Evolutionary conservation across 2,888 invertebrate genomes (phyloP).

Genomic region (Phortica magna): DNA sequence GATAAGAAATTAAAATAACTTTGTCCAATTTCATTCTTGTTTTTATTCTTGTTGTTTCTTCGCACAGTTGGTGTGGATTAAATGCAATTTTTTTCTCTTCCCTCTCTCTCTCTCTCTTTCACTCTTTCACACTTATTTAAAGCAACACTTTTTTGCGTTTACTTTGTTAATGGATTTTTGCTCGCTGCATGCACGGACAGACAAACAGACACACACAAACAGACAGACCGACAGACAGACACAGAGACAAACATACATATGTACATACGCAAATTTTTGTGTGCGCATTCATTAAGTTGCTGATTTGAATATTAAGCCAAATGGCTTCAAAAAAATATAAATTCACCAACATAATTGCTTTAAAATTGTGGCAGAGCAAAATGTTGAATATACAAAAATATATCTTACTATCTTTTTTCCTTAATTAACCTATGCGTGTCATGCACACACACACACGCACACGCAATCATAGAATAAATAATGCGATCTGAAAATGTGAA

Average conservation of each 20-base stretch:
- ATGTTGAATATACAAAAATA: too few relatives aligned
- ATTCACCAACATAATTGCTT: not conserved
- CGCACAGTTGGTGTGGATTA: conserved; percentile 54
- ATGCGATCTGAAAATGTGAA: too few relatives aligned
- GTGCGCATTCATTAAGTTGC: not conserved
- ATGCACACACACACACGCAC: too few relatives aligned
- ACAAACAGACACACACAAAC: not conserved
- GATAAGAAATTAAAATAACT: conserved; percentile 70
- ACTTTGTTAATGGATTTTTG: conserved; percentile 32
- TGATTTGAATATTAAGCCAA: not conserved
- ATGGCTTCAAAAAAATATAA: not conserved
- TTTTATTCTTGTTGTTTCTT: not conserved
- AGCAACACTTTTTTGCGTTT: conserved; percentile 5
- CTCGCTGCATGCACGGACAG: not conserved
- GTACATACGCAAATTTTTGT: not conserved
- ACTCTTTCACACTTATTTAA: too few relatives aligned
- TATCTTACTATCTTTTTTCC: too few relatives aligned
- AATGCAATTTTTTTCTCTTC: conserved; percentile 62
- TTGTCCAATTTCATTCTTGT: not conserved
- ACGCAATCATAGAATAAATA: too few relatives aligned
- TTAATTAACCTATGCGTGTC: too few relatives aligned
- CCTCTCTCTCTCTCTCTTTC: not conserved
- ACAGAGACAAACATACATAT: not conserved
- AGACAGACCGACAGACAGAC: not conserved
- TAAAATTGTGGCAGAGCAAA: not conserved